These are phyloP conservation scores for Drosophila eohydei DNA, from an alignment of 2,888 invertebrate genomes.

Conservation along the genomic window DNA sequence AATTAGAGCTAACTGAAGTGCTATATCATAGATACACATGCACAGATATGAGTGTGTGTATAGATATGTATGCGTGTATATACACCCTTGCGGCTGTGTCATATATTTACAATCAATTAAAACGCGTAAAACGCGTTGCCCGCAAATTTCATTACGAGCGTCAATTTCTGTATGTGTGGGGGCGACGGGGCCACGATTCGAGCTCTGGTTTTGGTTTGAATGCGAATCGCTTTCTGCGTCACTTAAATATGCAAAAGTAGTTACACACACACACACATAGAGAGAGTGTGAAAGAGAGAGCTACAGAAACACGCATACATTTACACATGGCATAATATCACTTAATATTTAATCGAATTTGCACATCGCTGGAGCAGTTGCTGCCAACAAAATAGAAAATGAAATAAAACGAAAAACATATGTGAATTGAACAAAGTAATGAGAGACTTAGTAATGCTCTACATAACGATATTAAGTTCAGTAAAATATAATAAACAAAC, in stretches of 20 bases:
- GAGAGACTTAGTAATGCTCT: background rate
- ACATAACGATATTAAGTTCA: background rate
- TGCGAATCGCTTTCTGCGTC: constrained; percentile 58
- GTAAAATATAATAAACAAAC: background rate
- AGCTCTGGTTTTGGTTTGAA: constrained; percentile 28
- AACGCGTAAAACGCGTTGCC: constrained; percentile 65
- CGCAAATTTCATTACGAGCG: constrained; percentile 70
- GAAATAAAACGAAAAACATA: constrained; percentile 16
- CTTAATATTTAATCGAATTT: constrained; percentile 76
- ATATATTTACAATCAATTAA: constrained; percentile 76
- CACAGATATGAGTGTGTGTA: background rate
- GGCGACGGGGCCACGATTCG: background rate
- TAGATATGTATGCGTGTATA: background rate
- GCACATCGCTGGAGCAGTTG: constrained; percentile 47
- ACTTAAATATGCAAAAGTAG: constrained; percentile 73
- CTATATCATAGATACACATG: background rate
- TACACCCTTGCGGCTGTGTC: constrained; percentile 44
- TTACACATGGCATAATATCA: constrained; percentile 56
- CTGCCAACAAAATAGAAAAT: constrained; percentile 19
- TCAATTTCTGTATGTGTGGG: constrained; percentile 25
- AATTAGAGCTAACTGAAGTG: constrained; percentile 31
- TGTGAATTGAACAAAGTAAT: constrained; percentile 4
- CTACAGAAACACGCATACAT: background rate
- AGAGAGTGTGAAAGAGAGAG: too few relatives aligned
- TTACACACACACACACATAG: constrained; percentile 30